These are phyloP conservation scores for Neotoma lepida DNA, from an alignment of 2,113 vertebrate species.

Conservation along the genomic window DNA sequence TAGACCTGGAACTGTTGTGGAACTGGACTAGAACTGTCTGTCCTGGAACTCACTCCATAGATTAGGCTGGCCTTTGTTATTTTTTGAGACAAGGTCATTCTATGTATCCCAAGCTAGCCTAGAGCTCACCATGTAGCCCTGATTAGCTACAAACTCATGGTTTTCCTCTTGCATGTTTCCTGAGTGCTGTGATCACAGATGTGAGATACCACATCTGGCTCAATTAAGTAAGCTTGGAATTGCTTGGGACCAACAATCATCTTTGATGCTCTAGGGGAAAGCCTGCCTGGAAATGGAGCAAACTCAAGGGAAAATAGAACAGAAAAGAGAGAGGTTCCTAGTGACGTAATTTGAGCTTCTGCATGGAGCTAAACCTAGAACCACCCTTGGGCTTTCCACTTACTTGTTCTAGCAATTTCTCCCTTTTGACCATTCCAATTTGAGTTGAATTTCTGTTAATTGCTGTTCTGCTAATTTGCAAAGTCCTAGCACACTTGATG, in stretches of 20 bases:
- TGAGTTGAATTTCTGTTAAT: conserved; percentile 33
- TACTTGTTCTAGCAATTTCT: neutral
- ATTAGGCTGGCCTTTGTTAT: neutral
- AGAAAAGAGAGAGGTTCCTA: neutral
- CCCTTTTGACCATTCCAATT: conserved; percentile 3
- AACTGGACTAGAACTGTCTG: neutral
- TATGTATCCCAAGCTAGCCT: neutral
- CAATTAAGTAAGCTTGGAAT: neutral
- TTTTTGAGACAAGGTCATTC: neutral
- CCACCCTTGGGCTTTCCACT: neutral
- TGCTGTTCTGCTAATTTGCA: neutral
- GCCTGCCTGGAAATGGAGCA: neutral
- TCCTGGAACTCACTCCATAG: neutral
- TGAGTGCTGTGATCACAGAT: neutral
- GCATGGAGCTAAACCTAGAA: neutral
- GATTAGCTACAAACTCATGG: neutral
- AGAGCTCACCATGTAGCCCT: neutral
- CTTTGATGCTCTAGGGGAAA: neutral
- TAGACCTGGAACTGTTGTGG: neutral
- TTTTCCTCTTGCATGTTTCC: neutral
- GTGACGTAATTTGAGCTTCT: neutral
- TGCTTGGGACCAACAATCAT: neutral
- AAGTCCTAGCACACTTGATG: neutral
- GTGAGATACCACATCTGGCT: neutral
- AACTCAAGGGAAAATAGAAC: neutral